A percentile compares a stretch with the other conserved stretches of the same genome.
Conservation (phyloP, 37 sponge, comb jelly and placozoan species). For the Geodia barretti region DNA sequence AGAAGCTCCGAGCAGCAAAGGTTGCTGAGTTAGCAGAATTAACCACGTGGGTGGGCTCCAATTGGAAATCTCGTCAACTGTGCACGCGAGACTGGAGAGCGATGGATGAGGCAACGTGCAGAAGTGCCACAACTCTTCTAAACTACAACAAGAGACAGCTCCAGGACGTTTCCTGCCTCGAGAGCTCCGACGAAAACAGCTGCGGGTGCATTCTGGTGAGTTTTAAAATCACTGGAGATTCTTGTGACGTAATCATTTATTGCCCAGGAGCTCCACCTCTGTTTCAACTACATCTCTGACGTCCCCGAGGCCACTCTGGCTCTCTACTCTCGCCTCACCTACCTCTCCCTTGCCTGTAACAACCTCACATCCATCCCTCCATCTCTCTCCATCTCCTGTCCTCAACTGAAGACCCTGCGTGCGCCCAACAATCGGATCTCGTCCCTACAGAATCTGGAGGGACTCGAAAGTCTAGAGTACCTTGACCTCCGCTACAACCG, state of each 20-base stretch:
- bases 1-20: too few species aligned
- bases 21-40: neutral
- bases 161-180: constrained; percentile 5
- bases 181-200: neutral
- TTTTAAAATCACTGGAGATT: neutral
- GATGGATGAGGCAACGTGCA: too few species aligned
- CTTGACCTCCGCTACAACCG: constrained; percentile 43
- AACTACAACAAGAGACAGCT: constrained; percentile 13
- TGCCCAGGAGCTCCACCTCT: constrained; percentile 34
- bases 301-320: constrained; percentile 1
- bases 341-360: constrained; percentile 45
- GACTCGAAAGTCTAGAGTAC: neutral
- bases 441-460: constrained; percentile 32
- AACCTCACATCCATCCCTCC: constrained; percentile 20
- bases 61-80: neutral
- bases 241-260: neutral
- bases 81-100: neutral
- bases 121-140: neutral
- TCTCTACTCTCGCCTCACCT: neutral
- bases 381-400: neutral
- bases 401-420: constrained; percentile 8
- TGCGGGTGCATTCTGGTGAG: neutral
- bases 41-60: constrained; percentile 23
- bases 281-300: constrained; percentile 34
- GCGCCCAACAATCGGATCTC: constrained; percentile 38